A percentile compares a stretch with the other conserved stretches of the same genome.
Evolutionary conservation across 1,140 invertebrate genomes (phyloP).

Genomic region (Lordiphosa clarofinis): DNA sequence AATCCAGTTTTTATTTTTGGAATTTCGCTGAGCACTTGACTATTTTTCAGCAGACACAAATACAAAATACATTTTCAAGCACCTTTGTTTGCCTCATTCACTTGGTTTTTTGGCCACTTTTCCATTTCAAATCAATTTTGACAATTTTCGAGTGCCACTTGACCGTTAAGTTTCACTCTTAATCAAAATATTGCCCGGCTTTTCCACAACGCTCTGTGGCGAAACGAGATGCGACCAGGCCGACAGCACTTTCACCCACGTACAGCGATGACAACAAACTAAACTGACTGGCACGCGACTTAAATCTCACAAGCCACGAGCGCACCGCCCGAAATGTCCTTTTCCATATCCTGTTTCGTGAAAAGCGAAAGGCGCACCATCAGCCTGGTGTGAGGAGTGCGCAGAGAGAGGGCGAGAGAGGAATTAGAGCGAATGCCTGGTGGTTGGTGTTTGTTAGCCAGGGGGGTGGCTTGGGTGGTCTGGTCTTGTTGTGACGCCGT

Average conservation of each 20-base stretch:
- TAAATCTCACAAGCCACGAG: constrained; percentile 52
- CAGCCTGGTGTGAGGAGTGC: constrained; percentile 36
- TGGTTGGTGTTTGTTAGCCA: constrained; percentile 24
- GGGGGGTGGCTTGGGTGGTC: constrained; percentile 22
- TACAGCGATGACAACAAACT: constrained; percentile 55
- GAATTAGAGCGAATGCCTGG: constrained; percentile 8
- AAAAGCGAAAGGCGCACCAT: constrained; percentile 39
- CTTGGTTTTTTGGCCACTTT: constrained; percentile 23
- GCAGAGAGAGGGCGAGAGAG: constrained; percentile 36
- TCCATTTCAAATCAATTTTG: constrained; percentile 43
- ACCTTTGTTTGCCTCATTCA: constrained; percentile 37
- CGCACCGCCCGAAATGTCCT: constrained; percentile 19
- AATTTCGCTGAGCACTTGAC: constrained; percentile 1
- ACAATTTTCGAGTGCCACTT: constrained; percentile 61
- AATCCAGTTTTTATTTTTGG: background rate
- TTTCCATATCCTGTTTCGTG: constrained; percentile 14
- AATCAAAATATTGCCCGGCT: constrained; percentile 46
- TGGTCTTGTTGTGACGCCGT: constrained; percentile 43
- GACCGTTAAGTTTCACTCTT: constrained; percentile 35
- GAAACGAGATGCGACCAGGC: constrained; percentile 21
- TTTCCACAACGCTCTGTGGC: constrained; percentile 41
- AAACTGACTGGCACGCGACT: constrained; percentile 62
- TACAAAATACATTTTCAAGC: constrained; percentile 43
- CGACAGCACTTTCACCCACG: constrained; percentile 62
- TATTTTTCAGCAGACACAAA: constrained; percentile 21